Conservation (phyloP, 2,113 vertebrate species). For the Rhineura floridana region DNA sequence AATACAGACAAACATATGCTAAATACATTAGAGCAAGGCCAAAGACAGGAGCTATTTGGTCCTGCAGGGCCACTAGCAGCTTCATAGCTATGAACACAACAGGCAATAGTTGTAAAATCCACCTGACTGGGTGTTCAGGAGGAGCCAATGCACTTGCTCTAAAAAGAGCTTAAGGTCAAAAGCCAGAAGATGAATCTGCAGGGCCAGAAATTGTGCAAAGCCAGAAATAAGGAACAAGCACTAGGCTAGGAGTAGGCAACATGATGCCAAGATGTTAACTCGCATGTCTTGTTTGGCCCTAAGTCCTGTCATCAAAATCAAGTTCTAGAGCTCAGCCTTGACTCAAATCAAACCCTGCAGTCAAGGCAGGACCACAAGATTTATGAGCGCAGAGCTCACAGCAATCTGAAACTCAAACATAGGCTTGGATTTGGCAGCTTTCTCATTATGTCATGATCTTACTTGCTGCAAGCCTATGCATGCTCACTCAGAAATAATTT, state of each 20-base stretch:
- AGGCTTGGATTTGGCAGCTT: too few relatives aligned
- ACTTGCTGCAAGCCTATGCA: not conserved
- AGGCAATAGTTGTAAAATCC: not conserved
- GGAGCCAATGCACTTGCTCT: not conserved
- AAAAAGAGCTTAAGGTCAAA: not conserved
- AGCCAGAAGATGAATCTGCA: not conserved
- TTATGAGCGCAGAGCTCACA: not conserved
- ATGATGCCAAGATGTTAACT: too few relatives aligned
- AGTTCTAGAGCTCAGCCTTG: not conserved
- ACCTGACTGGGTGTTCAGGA: not conserved
- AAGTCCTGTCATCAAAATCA: not conserved
- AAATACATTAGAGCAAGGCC: not conserved
- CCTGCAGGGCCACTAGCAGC: not conserved
- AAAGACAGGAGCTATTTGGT: not conserved
- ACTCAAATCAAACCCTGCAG: not conserved
- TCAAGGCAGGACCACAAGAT: not conserved
- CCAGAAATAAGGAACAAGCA: too few relatives aligned
- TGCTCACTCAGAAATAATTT: not conserved
- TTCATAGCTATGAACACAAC: not conserved
- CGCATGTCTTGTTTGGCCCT: not conserved
- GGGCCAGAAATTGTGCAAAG: not conserved
- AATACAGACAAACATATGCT: not conserved
- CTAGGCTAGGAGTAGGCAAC: too few relatives aligned
- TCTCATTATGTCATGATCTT: not conserved
- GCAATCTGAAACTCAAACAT: not conserved